Base-by-base conservation (phyloP, 1,140 invertebrate genomes). In the Hylyphantes graminicola region DNA sequence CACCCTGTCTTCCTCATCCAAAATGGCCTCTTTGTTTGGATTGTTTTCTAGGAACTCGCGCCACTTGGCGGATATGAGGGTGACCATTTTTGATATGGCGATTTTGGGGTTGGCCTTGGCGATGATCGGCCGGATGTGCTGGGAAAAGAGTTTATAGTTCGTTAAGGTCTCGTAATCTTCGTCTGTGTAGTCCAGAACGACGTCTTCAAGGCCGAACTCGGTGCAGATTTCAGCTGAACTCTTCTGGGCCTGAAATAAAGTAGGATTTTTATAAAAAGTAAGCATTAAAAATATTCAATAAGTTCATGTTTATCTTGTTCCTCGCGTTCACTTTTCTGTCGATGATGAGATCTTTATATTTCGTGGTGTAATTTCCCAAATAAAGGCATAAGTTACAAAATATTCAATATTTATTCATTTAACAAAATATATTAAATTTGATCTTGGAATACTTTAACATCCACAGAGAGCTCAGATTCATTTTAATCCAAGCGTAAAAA, bases 41-140 rank as follows among this genome's bases (percentile, higher is more conserved):
- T 97, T 96, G 13, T 93, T 91, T 86, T 94, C 93, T 17, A 93
- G 94, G 90, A 99, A 99, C 88, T 98, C 95, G 35, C 97, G 92
- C 97, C 97, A 99, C 88, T 98, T 98, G 0, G 97, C 97, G 1
- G 96, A 96, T 13, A 99, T 95, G 35, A 99, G 90, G 93, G 97
- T 97, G 93, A 98, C 97, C 67, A 98, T 91, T 89, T 98, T 98
- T 0, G 96, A 94, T 90, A 96, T 96, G 73, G 95, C 95, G 64
- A 96, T 94, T 91, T 97, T 98, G 10, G 97, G 96, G 92, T 99
- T 98, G 89, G 97, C 96, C 89, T 97, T 97, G 15, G 96, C 93
- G 65, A 99, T 90, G 54, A 98, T 91, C 15, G 97, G 97, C 79
- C 97, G 92, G 54, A 98, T 95, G 88, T 98, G 95, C 89, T 98